These are phyloP conservation scores for Syngnathoides biaculeatus DNA, from an alignment of 2,113 vertebrate genomes.

Conservation along the genomic window DNA sequence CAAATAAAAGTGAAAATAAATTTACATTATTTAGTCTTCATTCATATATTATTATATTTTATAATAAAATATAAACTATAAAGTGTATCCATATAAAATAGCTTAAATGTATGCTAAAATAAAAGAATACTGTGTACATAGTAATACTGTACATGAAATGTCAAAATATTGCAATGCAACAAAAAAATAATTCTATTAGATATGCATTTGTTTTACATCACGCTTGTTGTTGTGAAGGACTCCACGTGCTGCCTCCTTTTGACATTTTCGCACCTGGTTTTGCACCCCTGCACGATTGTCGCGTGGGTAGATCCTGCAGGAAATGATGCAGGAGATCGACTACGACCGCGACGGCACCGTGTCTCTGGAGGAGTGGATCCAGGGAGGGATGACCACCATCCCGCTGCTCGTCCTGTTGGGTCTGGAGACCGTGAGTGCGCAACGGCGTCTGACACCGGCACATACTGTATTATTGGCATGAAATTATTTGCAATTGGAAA, in stretches of 20 bases:
- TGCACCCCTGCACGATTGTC: background rate
- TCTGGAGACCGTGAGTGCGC: slow-evolving; percentile 83
- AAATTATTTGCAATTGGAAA: background rate
- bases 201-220: background rate
- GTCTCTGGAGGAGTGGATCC: slow-evolving; percentile 92
- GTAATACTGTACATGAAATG: too few relatives aligned
- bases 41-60: too few relatives aligned
- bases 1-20: too few relatives aligned
- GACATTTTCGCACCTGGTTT: background rate
- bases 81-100: too few relatives aligned
- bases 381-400: slow-evolving; percentile 94
- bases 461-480: too few relatives aligned
- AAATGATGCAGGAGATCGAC: slow-evolving; percentile 98
- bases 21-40: too few relatives aligned
- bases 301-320: slow-evolving; percentile 83
- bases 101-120: too few relatives aligned
- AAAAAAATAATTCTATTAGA: background rate
- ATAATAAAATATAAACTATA: too few relatives aligned
- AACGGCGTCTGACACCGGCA: background rate
- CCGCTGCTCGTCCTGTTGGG: slow-evolving; percentile 89
- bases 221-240: background rate
- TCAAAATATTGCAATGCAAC: background rate
- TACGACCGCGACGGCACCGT: slow-evolving; percentile 91
- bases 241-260: background rate
- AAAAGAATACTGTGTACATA: too few relatives aligned